Base-by-base conservation (phyloP, 2,113 vertebrate genomes). In the Oryzias celebensis region DNA sequence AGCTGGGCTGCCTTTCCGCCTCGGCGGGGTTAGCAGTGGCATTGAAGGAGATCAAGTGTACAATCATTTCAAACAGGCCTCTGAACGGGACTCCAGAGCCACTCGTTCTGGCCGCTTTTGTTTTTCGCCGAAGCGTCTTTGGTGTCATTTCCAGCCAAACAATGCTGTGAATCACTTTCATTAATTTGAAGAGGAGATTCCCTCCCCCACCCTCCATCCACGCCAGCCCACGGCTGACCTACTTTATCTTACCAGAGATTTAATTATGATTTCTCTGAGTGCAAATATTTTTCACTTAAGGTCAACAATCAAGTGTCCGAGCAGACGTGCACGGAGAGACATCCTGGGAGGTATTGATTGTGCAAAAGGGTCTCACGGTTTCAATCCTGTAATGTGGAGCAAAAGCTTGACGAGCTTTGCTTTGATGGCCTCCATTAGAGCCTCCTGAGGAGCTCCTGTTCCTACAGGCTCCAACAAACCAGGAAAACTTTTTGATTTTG, bases 31-130 rank as follows among this genome's bases (percentile, higher is more conserved):
- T 85, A 88, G 79, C 85, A 85, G 82, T 85, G 84, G 84, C 87
- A 87, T 82, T 84, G 84, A 86, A 63, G 60, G 82, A 82, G 80
- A 84, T 79, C 84, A 84, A 86, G 82, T 85, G 77, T 79, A 78
- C 62, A 69, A 36, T 36, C 36, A 66, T 63, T 83, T 64, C 51
- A 56, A 49, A 73, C 48, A 26, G 61, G 15, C 52, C 47, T 20
- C 20, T 20, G 20, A 20, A 20, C 20, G 20, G 20, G 20, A 20
- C 20, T 20, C 20, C 20, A 20, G 20, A 20, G 20, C 45, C 45
- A 58, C 62, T 8, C 20, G 2, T 36, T 56, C 65, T 55, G 31
- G 14, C 28, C 12, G 31, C 60, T 48, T 28, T 42, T 1, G 66
- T 52, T 72, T 14, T 17, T 48, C 8, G 5, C n/a, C n/a, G 55